Evolutionary conservation across 2,797 vertebrate genomes (phyloP).

Genomic region (Dallia pectoralis): DNA sequence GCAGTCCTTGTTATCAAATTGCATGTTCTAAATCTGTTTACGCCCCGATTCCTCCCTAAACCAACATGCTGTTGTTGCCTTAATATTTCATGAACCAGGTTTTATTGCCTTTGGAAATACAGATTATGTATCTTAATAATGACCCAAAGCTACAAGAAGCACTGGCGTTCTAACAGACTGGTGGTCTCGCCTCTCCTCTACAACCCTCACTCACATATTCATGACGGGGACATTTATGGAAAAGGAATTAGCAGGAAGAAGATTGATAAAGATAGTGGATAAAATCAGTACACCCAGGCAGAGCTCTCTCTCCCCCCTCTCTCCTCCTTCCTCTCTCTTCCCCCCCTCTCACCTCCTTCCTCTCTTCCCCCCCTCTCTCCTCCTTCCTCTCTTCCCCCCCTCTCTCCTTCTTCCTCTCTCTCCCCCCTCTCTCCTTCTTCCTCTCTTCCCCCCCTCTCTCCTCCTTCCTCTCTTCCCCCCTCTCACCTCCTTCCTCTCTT

Average conservation of each 20-base stretch:
- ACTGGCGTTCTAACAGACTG: slow-evolving; percentile 27
- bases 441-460: neutral
- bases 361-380: neutral
- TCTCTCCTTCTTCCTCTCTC: neutral
- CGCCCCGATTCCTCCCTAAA: slow-evolving; percentile 3
- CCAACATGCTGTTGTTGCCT: no score
- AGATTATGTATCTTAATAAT: slow-evolving; percentile 44
- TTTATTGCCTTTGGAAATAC: slow-evolving; percentile 38
- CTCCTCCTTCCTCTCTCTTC: neutral
- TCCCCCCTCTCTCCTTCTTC: neutral
- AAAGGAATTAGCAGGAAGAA: neutral
- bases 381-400: neutral
- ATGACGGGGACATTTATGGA: neutral
- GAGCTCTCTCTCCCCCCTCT: neutral
- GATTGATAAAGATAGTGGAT: neutral
- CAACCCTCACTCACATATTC: neutral
- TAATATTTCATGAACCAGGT: no score
- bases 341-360: neutral
- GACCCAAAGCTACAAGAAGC: slow-evolving; percentile 34
- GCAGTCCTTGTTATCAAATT: slow-evolving; percentile 51
- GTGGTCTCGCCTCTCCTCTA: slow-evolving; percentile 12
- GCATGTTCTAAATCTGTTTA: slow-evolving; percentile 41
- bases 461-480: neutral
- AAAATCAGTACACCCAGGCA: neutral
- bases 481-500: no score